Percentiles rank a stretch among this genome's conserved stretches.
phyloP scores from a whole-genome alignment of 2,797 vertebrate species.

The Enteromius treurensis region DNA sequence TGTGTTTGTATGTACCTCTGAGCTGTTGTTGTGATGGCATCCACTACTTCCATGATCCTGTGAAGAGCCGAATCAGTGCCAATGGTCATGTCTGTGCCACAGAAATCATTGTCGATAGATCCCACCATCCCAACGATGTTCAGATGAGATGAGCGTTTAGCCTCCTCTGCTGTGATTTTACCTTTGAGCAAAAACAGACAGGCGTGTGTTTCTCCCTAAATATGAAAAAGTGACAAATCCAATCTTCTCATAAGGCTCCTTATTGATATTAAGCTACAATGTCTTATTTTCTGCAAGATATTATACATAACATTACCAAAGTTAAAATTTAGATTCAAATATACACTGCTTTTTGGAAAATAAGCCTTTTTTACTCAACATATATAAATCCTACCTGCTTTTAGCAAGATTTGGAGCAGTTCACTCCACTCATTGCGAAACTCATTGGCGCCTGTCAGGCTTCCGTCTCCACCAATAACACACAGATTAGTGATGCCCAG shows the following conservation, averaged over 20 bases:
- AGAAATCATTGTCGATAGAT: constrained; percentile 95
- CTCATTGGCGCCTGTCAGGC: constrained; percentile 90
- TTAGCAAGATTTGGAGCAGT: constrained; percentile 82
- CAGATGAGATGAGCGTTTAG: constrained; percentile 80
- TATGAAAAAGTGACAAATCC: background rate
- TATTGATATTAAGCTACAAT: background rate
- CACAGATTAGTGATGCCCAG: constrained; percentile 93
- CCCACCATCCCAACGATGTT: constrained; percentile 94
- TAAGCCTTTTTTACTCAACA: background rate
- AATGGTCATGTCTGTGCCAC: constrained; percentile 94
- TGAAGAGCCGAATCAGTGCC: constrained; percentile 94
- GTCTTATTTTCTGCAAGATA: background rate
- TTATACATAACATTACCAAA: background rate
- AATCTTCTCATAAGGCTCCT: background rate
- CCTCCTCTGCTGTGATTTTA: constrained; percentile 82
- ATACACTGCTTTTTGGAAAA: background rate
- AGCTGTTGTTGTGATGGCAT: constrained; percentile 93
- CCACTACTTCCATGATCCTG: constrained; percentile 93
- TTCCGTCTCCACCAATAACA: constrained; percentile 94
- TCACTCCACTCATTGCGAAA: constrained; percentile 90
- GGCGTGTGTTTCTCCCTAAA: background rate
- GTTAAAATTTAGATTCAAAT: background rate
- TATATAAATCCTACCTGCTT: constrained; percentile 73
- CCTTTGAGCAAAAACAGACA: constrained; percentile 69
- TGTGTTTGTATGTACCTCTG: constrained; percentile 81